Conservation (phyloP, 64 coral and sea anemone genomes). For the Exaiptasia diaphana region DNA sequence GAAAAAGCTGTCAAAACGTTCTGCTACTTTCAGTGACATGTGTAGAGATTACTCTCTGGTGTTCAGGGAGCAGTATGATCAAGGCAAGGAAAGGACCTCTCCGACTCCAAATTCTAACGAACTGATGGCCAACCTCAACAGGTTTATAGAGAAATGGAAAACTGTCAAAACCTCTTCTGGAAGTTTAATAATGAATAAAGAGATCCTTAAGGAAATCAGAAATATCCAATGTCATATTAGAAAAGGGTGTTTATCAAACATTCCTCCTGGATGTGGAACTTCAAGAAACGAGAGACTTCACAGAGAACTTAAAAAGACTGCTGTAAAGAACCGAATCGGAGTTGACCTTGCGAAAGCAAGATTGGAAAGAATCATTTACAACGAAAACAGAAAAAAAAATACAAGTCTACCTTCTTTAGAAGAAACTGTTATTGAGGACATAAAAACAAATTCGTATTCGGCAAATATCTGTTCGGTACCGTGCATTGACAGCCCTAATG, state of each 20-base stretch:
- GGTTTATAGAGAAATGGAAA: neutral
- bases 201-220: slow-evolving; percentile 4
- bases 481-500: neutral
- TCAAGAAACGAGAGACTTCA: slow-evolving; percentile 40
- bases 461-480: neutral
- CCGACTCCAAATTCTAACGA: neutral
- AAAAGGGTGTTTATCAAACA: neutral
- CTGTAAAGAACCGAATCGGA: neutral
- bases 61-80: neutral
- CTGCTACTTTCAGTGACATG: neutral
- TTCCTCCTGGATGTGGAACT: slow-evolving; percentile 26
- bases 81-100: neutral
- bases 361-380: neutral
- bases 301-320: slow-evolving; percentile 15
- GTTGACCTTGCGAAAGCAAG: neutral
- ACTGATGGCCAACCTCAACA: neutral
- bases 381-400: neutral
- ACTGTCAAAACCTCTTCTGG: neutral
- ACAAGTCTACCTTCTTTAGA: neutral
- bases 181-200: neutral
- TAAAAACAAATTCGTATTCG: neutral
- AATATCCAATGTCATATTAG: neutral
- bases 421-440: neutral
- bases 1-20: slow-evolving; percentile 5
- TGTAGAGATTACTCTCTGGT: neutral